A percentile compares a stretch with the other conserved stretches of the same genome.
Evolutionary conservation across 2,888 invertebrate genomes (phyloP).

Genomic region (Aquatica leii): DNA sequence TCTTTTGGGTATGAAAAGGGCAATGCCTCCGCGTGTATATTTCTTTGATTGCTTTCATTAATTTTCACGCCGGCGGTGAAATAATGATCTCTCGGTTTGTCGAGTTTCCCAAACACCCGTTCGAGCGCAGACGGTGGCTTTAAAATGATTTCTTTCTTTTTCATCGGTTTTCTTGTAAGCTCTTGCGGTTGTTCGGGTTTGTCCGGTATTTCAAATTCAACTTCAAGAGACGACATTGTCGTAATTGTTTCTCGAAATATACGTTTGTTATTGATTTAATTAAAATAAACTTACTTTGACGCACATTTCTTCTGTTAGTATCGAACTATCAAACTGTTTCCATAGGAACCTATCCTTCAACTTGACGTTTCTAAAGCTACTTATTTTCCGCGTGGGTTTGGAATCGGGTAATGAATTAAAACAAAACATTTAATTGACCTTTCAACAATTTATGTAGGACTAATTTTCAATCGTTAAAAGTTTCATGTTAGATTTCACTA

Average conservation of each 20-base stretch:
- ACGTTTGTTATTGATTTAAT: background rate
- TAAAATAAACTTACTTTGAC: background rate
- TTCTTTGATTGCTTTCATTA: conserved; percentile 47
- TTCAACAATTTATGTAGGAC: background rate
- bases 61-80: conserved; percentile 49
- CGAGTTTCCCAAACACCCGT: conserved; percentile 44
- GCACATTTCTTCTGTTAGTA: background rate
- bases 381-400: background rate
- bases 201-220: background rate
- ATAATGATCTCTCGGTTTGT: conserved; percentile 47
- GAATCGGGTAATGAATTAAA: background rate
- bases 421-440: background rate
- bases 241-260: background rate
- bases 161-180: background rate
- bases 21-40: conserved; percentile 57
- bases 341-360: background rate
- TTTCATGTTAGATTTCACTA: too few species aligned
- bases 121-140: conserved; percentile 43
- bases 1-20: conserved; percentile 61
- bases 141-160: conserved; percentile 24
- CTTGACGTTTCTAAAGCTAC: background rate
- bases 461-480: conserved; percentile 10
- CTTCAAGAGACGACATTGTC: background rate
- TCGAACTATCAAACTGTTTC: conserved; percentile 8
- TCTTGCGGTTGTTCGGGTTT: background rate